Evolutionary conservation across 2,113 vertebrate species (phyloP).

Genomic region (Lasiurus cinereus): DNA sequence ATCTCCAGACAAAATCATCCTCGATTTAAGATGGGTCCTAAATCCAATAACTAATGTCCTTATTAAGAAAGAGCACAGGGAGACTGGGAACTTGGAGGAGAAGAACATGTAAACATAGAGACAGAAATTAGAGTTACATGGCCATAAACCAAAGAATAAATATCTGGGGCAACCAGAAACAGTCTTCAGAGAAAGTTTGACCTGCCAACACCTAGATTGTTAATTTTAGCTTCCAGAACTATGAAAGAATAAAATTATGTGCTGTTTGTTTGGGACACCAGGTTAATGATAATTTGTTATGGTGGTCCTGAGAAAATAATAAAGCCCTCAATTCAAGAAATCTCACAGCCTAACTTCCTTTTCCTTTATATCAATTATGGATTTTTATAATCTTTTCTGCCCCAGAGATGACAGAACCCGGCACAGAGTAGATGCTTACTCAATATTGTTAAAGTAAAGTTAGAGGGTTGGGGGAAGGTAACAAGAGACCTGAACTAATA

Average conservation of each 20-base stretch:
- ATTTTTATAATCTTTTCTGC: not conserved
- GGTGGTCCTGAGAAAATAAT: not conserved
- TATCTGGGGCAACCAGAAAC: not conserved
- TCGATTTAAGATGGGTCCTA: not conserved
- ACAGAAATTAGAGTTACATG: not conserved
- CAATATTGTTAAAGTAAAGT: not conserved
- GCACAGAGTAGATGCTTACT: not conserved
- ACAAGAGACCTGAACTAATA: not conserved
- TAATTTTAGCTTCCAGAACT: not conserved
- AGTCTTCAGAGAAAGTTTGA: not conserved
- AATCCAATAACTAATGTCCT: not conserved
- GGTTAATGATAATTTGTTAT: not conserved
- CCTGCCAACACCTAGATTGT: not conserved
- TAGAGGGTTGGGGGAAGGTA: not conserved
- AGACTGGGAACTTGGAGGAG: not conserved
- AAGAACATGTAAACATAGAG: not conserved
- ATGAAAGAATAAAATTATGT: not conserved
- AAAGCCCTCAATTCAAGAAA: not conserved
- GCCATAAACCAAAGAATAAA: not conserved
- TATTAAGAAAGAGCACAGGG: not conserved
- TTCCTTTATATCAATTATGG: not conserved
- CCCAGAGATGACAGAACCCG: not conserved
- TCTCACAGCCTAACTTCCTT: not conserved
- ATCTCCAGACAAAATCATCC: not conserved
- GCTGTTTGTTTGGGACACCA: not conserved